These are phyloP conservation scores for Romanogobio albipinnatus DNA, from an alignment of 2,113 vertebrate genomes.

Conservation along the genomic window DNA sequence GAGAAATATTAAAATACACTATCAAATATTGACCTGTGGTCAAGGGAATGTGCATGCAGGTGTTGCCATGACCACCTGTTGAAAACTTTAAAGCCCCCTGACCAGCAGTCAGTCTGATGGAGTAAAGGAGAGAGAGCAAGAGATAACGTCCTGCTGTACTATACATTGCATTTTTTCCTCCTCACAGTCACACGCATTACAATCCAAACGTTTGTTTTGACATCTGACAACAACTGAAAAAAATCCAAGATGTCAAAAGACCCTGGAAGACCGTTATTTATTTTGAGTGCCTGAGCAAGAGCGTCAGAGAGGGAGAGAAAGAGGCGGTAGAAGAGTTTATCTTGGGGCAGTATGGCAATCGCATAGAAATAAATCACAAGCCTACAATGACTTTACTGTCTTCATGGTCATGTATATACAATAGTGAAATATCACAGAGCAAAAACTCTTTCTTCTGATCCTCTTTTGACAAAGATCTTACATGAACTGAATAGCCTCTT, in stretches of 20 bases:
- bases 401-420: conserved; percentile 41
- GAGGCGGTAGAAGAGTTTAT: not conserved
- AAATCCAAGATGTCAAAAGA: conserved; percentile 65
- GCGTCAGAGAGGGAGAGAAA: conserved; percentile 45
- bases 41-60: conserved; percentile 1
- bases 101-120: conserved; percentile 5
- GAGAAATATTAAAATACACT: not conserved
- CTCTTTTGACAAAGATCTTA: conserved; percentile 47
- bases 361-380: conserved; percentile 26
- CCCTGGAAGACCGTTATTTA: conserved; percentile 37
- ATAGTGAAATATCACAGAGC: conserved; percentile 42
- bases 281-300: not conserved
- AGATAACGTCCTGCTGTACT: conserved; percentile 28
- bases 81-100: not conserved
- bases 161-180: conserved; percentile 40
- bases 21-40: conserved; percentile 25
- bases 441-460: not conserved
- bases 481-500: conserved; percentile 62
- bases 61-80: conserved; percentile 1
- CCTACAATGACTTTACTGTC: conserved; percentile 48
- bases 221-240: conserved; percentile 63
- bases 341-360: conserved; percentile 8
- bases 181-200: conserved; percentile 35
- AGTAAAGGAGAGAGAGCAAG: conserved; percentile 14
- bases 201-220: conserved; percentile 68